Evolutionary conservation across 2,113 vertebrate species (phyloP), one percentile per base, ranked within the genome.

Genomic region (Gallinago undulata): DNA sequence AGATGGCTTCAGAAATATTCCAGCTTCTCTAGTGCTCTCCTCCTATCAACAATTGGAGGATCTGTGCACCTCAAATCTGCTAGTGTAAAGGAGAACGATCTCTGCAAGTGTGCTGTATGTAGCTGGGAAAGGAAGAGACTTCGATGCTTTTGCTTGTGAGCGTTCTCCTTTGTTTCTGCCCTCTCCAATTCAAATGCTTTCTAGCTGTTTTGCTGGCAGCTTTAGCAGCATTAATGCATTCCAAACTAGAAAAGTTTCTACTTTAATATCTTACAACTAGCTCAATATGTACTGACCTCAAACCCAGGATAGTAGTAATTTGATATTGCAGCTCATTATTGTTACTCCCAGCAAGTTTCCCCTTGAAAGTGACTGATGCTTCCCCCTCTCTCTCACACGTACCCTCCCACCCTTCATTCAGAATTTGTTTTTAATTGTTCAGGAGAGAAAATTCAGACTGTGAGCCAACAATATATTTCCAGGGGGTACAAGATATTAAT

Each of bases 221-320:
- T 91, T 92, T 77, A 92, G 62, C 84, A 96, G 45, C 80, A 95
- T 92, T 94, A 93, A 92, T 95, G 85, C 70, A 74, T 95, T 96
- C 96, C 95, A 95, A 96, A 96, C 84, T 87, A 89, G 90, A 69
- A 94, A 94, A 94, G 62, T 93, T 94, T 97, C 88, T 95, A 50
- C 88, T 95, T 90, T 89, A 96, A 81, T 94, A 96, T 95, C 87
- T 89, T 87, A 92, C 88, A 92, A 96, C 90, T 90, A 90, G 84
- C 80, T 94, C 91, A 95, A 94, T 95, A 93, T 96, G 95, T 88
- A 88, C 92, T 94, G 93, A 95, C 91, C 93, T 97, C 93, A 96
- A 94, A 89, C 89, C 87, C 83, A 48, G 90, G 96, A 95, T 95
- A 97, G 94, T 62, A 79, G 96, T 96, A 95, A 96, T 77, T 93